phyloP scores from a whole-genome alignment of 2,113 vertebrate species.

The Eublepharis macularius region DNA sequence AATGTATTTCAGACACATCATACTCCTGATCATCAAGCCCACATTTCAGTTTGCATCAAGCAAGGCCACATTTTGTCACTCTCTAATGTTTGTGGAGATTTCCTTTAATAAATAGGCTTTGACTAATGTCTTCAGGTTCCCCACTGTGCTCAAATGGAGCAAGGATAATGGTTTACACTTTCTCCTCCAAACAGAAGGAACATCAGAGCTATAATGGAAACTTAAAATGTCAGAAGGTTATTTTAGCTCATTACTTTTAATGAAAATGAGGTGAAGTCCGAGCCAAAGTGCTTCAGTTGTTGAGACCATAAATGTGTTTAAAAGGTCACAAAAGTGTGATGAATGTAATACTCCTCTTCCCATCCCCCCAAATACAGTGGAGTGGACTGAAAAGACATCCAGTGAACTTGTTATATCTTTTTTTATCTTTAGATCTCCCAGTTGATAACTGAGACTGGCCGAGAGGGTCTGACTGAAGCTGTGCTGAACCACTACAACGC shows the following conservation, averaged over 20 bases:
- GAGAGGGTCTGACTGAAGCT: slow-evolving; percentile 87
- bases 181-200: slow-evolving; percentile 35
- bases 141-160: slow-evolving; percentile 11
- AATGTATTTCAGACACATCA: not conserved
- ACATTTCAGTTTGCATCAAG: not conserved
- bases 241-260: slow-evolving; percentile 61
- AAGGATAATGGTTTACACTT: slow-evolving; percentile 25
- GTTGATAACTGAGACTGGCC: slow-evolving; percentile 86
- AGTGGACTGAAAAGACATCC: slow-evolving; percentile 1
- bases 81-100: not conserved
- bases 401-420: slow-evolving; percentile 12
- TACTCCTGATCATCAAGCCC: not conserved
- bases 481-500: slow-evolving; percentile 88
- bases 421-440: slow-evolving; percentile 86
- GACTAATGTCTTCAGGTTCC: not conserved
- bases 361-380: not conserved
- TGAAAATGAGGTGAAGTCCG: slow-evolving; percentile 35
- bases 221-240: slow-evolving; percentile 30
- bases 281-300: slow-evolving; percentile 8
- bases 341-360: not conserved
- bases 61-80: fast-evolving
- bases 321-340: not conserved
- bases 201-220: slow-evolving; percentile 8
- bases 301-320: slow-evolving; percentile 19
- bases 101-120: not conserved